phyloP scores from a whole-genome alignment of 2,113 vertebrate genomes.

The Solea solea region DNA sequence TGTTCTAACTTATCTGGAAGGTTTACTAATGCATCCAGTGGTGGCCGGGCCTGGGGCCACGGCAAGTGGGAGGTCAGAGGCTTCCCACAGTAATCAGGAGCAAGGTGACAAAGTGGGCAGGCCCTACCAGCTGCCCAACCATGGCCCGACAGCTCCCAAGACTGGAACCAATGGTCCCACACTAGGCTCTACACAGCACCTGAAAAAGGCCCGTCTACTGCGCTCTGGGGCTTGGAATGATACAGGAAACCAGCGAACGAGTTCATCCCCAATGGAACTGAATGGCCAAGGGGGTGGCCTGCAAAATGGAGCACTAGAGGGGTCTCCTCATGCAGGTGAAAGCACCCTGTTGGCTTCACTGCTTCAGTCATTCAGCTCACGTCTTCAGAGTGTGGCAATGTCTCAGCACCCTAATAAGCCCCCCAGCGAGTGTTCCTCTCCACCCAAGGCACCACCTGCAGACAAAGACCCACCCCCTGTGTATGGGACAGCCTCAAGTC shows the following conservation, averaged over 20 bases:
- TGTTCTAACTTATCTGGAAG: conserved; percentile 99
- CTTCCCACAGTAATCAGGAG: conserved; percentile 86
- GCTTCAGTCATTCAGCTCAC: conserved; percentile 97
- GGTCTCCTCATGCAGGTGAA: conserved; percentile 89
- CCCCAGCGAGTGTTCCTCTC: conserved; percentile 67
- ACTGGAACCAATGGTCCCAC: conserved; percentile 78
- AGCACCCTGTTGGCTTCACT: conserved; percentile 96
- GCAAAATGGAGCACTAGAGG: conserved; percentile 88
- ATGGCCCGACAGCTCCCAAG: conserved; percentile 83
- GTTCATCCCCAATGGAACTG: conserved; percentile 85
- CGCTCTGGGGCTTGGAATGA: conserved; percentile 94
- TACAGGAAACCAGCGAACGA: conserved; percentile 85
- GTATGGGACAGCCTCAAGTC: conserved; percentile 92
- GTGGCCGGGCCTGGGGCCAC: conserved; percentile 92
- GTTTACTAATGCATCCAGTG: conserved; percentile 99
- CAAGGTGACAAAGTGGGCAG: conserved; percentile 86
- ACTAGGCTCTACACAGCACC: conserved; percentile 90
- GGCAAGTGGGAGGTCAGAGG: conserved; percentile 86
- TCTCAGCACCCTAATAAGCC: conserved; percentile 90
- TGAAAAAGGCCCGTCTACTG: conserved; percentile 94
- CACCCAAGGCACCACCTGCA: conserved; percentile 78
- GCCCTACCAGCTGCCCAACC: conserved; percentile 85
- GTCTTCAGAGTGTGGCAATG: conserved; percentile 94
- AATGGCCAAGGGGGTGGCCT: conserved; percentile 89
- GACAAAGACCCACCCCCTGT: conserved; percentile 89